A percentile compares a stretch with the other conserved stretches of the same genome.
Evolutionary conservation across 2,113 vertebrate genomes (phyloP).

Genomic region (Pelecanoides urinatrix): DNA sequence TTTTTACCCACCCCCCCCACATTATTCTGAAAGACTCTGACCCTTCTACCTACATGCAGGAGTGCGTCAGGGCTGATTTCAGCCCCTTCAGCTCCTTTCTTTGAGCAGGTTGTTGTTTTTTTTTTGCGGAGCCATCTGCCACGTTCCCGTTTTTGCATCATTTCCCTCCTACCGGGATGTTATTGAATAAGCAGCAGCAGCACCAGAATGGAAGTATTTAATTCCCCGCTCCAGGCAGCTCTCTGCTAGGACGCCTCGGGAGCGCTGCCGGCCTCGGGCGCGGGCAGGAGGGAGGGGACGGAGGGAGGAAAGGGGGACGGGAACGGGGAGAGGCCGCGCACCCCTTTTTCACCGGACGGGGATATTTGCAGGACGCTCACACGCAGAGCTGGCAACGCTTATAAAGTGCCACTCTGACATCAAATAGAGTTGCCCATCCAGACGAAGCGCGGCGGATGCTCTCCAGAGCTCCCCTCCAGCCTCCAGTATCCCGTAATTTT

Average conservation of each 20-base stretch:
- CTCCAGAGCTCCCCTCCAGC: neutral
- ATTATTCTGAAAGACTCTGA: neutral
- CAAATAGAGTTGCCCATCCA: fast-evolving
- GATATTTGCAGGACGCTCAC: neutral
- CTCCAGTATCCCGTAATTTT: neutral
- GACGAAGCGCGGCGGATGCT: fast-evolving
- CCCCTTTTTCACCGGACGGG: fast-evolving
- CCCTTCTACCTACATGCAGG: neutral
- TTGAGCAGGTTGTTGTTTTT: neutral
- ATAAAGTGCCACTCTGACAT: fast-evolving
- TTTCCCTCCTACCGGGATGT: neutral
- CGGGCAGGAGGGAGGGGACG: neutral
- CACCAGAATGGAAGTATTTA: neutral
- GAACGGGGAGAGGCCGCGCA: fast-evolving
- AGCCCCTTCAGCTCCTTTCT: neutral
- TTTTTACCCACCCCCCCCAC: too few relatives aligned
- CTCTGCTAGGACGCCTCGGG: neutral
- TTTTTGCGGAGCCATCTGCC: slow-evolving; percentile 32
- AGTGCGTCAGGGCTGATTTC: neutral
- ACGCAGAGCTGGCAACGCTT: neutral
- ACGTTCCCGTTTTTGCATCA: neutral
- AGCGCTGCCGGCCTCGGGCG: fast-evolving
- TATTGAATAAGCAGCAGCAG: neutral
- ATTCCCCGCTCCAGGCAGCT: neutral
- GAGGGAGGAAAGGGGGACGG: neutral